Percentiles rank a stretch among this genome's conserved stretches.
Evolutionary conservation across 2,888 invertebrate species (phyloP).

Genomic region (Xestia ashworthii): DNA sequence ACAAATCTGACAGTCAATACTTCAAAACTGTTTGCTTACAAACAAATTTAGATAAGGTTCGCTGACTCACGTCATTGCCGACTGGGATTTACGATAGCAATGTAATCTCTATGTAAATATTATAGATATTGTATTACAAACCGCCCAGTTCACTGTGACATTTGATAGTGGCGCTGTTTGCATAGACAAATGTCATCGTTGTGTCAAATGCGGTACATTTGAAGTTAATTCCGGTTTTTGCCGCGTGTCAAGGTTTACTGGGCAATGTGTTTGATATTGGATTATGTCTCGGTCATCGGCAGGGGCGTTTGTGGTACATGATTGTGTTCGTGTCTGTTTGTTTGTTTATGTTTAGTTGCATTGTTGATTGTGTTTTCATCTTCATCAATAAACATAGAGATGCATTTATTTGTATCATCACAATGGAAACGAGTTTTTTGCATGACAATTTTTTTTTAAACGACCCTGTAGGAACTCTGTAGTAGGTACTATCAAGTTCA

Average conservation of each 20-base stretch:
- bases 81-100: conserved; percentile 50
- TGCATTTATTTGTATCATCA: too few species aligned
- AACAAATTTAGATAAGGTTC: conserved; percentile 29
- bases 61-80: conserved; percentile 15
- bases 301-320: conserved; percentile 27
- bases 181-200: conserved; percentile 12
- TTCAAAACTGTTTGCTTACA: conserved; percentile 23
- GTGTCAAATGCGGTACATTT: conserved; percentile 28
- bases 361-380: conserved; percentile 19
- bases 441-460: too few species aligned
- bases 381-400: too few species aligned
- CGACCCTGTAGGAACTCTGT: too few species aligned
- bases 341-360: conserved; percentile 16
- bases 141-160: conserved; percentile 7
- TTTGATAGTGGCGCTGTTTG: neutral
- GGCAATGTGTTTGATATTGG: conserved; percentile 11
- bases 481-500: too few species aligned
- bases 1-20: conserved; percentile 26
- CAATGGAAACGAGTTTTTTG: too few species aligned
- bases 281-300: conserved; percentile 16
- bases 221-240: conserved; percentile 3
- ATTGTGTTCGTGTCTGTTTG: conserved; percentile 8
- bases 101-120: conserved; percentile 50
- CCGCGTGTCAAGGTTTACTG: neutral
- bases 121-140: conserved; percentile 17